Percentiles rank a stretch among this genome's conserved stretches.
Conservation (phyloP, 2,113 vertebrate species). For the Cichladusa arquata region DNA sequence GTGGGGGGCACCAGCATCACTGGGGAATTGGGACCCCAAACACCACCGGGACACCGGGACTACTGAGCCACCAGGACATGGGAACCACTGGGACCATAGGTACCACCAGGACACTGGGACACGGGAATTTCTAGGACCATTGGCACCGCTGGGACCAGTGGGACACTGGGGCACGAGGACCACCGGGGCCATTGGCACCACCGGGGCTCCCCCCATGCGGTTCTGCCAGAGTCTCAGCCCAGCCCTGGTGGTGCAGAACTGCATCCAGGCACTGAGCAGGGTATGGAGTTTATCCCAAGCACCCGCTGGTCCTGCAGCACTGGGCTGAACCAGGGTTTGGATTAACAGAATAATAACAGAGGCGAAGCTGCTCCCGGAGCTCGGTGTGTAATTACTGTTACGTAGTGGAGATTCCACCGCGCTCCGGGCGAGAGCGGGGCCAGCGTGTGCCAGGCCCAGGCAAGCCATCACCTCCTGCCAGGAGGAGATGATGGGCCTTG, state of each 20-base stretch:
- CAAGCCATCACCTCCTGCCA: background rate
- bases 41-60: background rate
- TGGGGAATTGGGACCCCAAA: too few relatives aligned
- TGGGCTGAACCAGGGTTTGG: background rate
- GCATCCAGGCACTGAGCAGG: accelerated
- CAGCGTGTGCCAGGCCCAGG: background rate
- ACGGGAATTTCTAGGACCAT: too few relatives aligned
- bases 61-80: background rate
- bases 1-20: background rate
- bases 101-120: background rate
- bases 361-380: background rate
- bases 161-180: accelerated
- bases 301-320: background rate
- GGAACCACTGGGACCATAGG: too few relatives aligned
- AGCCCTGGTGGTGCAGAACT: background rate
- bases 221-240: background rate
- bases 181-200: accelerated
- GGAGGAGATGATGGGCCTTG: background rate
- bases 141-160: accelerated
- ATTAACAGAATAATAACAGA: background rate
- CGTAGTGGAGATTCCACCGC: accelerated
- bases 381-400: background rate
- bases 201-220: accelerated
- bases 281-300: background rate
- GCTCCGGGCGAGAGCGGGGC: background rate